phyloP scores from a whole-genome alignment of 2,888 invertebrate genomes.

The Tenthredo notha region DNA sequence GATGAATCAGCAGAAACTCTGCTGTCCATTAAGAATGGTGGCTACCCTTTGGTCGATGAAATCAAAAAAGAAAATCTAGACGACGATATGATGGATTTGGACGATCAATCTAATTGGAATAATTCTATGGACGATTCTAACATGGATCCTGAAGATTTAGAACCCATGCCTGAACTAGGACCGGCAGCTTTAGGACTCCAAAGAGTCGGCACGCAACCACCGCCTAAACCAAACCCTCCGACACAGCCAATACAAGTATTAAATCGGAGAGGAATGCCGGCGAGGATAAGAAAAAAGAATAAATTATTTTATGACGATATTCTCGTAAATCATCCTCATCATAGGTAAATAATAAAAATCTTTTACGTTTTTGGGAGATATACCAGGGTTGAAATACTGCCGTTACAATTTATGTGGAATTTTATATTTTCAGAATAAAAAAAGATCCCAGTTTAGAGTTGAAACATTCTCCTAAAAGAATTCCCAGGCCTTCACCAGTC shows the following conservation, averaged over 20 bases:
- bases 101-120: slow-evolving; percentile 77
- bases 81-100: slow-evolving; percentile 79
- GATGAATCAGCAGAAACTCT: slow-evolving; percentile 81
- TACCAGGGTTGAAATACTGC: not conserved
- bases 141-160: slow-evolving; percentile 84
- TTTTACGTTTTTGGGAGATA: not conserved
- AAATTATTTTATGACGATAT: slow-evolving; percentile 94
- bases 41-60: slow-evolving; percentile 72
- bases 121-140: slow-evolving; percentile 68
- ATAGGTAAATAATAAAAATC: slow-evolving; percentile 78
- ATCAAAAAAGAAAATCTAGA: slow-evolving; percentile 68
- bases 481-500: slow-evolving; percentile 81
- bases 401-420: not conserved
- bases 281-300: slow-evolving; percentile 93
- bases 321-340: slow-evolving; percentile 89
- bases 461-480: slow-evolving; percentile 84
- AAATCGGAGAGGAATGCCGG: slow-evolving; percentile 94
- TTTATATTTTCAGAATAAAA: slow-evolving; percentile 69
- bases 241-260: slow-evolving; percentile 89
- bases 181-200: slow-evolving; percentile 90
- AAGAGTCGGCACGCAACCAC: slow-evolving; percentile 88
- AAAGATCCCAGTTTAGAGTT: slow-evolving; percentile 72
- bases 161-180: slow-evolving; percentile 85
- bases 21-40: slow-evolving; percentile 81
- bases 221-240: slow-evolving; percentile 85